Conservation (phyloP, 2,797 vertebrate genomes). For the Myripristis jacobus region DNA sequence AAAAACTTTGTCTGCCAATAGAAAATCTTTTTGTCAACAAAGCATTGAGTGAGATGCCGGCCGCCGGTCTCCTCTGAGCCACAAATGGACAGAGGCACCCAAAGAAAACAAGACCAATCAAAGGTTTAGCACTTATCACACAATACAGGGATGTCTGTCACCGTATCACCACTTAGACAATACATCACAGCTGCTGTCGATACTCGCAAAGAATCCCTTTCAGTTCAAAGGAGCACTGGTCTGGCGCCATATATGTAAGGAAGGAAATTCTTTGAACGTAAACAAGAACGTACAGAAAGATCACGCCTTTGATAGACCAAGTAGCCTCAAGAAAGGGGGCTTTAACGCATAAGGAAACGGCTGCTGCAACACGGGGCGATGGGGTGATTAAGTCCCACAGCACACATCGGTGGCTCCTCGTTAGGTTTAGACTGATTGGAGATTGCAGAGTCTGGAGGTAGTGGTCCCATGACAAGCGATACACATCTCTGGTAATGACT, state of each 20-base stretch:
- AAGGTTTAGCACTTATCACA: conserved; percentile 3
- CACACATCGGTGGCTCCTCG: too few species aligned
- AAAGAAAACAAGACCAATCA: conserved; percentile 5
- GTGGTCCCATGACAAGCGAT: conserved; percentile 9
- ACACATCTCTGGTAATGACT: conserved; percentile 8
- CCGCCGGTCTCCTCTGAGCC: not conserved
- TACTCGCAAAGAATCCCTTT: conserved; percentile 1
- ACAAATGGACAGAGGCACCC: conserved; percentile 3
- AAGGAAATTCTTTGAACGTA: conserved; percentile 53
- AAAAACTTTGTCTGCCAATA: too few species aligned
- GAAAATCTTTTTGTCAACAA: too few species aligned
- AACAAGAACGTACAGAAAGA: conserved; percentile 42
- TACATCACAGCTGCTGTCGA: conserved; percentile 7
- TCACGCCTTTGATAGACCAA: conserved; percentile 28
- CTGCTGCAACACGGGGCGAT: conserved; percentile 11
- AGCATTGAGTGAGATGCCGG: too few species aligned
- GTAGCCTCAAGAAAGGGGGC: not conserved
- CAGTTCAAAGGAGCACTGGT: conserved; percentile 11
- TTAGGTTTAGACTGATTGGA: conserved; percentile 22
- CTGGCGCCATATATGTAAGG: conserved; percentile 41
- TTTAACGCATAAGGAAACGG: conserved; percentile 15
- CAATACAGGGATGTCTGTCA: conserved; percentile 27
- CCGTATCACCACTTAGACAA: not conserved
- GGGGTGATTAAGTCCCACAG: conserved; percentile 46
- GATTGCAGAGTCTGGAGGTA: conserved; percentile 15